Percentiles rank a stretch among this genome's conserved stretches.
phyloP scores from a whole-genome alignment of 2,888 invertebrate species.

The Dermolepida albohirtum region DNA sequence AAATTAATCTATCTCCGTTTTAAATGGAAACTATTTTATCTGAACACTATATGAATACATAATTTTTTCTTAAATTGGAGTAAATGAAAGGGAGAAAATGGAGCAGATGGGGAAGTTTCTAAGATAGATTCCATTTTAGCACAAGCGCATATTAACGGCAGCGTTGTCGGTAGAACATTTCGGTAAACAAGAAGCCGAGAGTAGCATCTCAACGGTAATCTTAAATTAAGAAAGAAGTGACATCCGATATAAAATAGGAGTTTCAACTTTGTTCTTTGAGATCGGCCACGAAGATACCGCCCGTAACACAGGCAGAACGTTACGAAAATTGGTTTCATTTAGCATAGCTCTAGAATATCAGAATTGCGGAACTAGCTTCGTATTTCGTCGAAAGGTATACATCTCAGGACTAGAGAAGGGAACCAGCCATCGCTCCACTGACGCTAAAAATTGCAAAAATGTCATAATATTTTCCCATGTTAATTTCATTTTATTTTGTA shows the following conservation, averaged over 20 bases:
- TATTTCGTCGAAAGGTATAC: constrained; percentile 11
- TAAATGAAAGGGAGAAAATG: too few relatives aligned
- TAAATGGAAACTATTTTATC: too few relatives aligned
- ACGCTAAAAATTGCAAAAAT: constrained; percentile 38
- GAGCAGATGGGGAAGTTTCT: too few relatives aligned
- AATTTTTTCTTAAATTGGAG: too few relatives aligned
- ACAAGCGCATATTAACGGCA: too few relatives aligned
- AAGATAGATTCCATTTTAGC: too few relatives aligned
- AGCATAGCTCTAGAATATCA: constrained; percentile 37
- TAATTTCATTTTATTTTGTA: constrained; percentile 37
- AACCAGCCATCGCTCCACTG: constrained; percentile 2
- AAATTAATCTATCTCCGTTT: too few relatives aligned
- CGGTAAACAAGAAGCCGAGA: constrained; percentile 45
- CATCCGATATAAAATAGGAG: constrained; percentile 48
- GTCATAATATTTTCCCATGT: constrained; percentile 38
- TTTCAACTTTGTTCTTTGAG: constrained; percentile 40
- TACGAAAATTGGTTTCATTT: constrained; percentile 55
- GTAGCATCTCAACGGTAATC: constrained; percentile 45
- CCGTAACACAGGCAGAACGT: constrained; percentile 47
- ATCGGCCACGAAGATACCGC: constrained; percentile 45
- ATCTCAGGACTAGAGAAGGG: neutral
- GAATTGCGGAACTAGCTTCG: constrained; percentile 16
- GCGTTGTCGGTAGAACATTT: constrained; percentile 41
- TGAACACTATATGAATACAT: too few relatives aligned
- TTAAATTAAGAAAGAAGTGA: constrained; percentile 49